Percentiles rank a stretch among this genome's conserved stretches.
phyloP scores from a whole-genome alignment of 2,888 invertebrate species.

The Drosophila antonietae region DNA sequence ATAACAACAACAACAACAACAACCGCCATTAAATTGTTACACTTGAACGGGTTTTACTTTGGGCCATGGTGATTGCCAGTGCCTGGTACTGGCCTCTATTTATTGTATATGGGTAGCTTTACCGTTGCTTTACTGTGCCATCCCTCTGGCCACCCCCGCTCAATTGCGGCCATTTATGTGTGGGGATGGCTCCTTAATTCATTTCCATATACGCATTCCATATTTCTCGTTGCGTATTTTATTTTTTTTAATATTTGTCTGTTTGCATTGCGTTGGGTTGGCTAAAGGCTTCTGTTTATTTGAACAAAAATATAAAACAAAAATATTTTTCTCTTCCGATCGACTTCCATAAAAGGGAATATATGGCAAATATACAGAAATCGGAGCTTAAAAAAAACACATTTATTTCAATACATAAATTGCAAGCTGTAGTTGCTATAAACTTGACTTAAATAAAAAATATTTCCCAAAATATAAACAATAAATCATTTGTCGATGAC shows the following conservation, averaged over 20 bases:
- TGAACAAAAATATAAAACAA: neutral
- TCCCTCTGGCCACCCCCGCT: too few species aligned
- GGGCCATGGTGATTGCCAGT: conserved; percentile 63
- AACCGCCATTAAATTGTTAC: conserved; percentile 81
- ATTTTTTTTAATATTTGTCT: conserved; percentile 54
- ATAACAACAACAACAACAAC: conserved; percentile 53
- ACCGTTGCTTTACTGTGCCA: conserved; percentile 8
- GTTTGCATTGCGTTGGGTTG: conserved; percentile 33
- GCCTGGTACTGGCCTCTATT: conserved; percentile 51
- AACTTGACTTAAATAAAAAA: neutral
- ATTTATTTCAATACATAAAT: conserved; percentile 2
- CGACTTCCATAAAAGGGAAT: conserved; percentile 1
- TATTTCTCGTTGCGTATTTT: conserved; percentile 55
- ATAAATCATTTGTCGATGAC: neutral
- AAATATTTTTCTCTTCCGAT: neutral
- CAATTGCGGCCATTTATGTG: conserved; percentile 41
- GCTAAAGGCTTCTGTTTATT: conserved; percentile 6
- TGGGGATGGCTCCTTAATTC: conserved; percentile 44
- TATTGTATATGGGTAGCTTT: conserved; percentile 21
- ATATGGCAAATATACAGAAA: neutral
- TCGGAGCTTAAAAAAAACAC: conserved; percentile 1
- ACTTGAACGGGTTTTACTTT: conserved; percentile 80
- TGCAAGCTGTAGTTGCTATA: neutral
- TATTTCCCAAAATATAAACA: neutral
- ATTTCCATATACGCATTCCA: conserved; percentile 76